These are phyloP conservation scores for Branchipolynoe longqiensis DNA, from an alignment of 2,888 invertebrate genomes.

Conservation along the genomic window DNA sequence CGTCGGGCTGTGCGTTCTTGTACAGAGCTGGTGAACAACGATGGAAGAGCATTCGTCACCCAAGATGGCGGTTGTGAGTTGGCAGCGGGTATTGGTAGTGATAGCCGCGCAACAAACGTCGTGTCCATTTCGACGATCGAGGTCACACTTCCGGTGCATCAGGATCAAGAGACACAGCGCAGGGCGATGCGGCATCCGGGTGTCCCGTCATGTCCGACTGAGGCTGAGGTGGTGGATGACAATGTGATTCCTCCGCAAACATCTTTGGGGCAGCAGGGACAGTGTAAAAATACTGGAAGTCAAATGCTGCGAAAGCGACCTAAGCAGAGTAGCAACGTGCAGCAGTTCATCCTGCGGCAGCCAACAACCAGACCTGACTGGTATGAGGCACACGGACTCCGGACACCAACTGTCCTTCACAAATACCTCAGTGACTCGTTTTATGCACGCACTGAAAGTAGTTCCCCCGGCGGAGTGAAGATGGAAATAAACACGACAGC, in stretches of 20 bases:
- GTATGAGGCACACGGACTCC: conserved; percentile 29
- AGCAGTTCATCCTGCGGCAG: conserved; percentile 46
- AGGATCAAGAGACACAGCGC: background rate
- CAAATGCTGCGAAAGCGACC: background rate
- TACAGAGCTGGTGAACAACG: background rate
- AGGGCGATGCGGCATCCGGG: background rate
- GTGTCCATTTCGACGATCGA: conserved; percentile 38
- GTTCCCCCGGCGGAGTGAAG: background rate
- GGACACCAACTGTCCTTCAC: conserved; percentile 8
- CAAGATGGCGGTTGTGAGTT: background rate
- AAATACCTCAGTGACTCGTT: conserved; percentile 35
- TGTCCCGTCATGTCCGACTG: too few species aligned
- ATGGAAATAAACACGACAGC: conserved; percentile 22
- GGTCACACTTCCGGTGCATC: conserved; percentile 26
- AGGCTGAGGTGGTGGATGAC: background rate
- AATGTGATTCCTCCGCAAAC: background rate
- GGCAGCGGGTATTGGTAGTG: background rate
- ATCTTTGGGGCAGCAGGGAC: background rate
- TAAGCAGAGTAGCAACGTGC: background rate
- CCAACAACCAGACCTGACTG: conserved; percentile 27
- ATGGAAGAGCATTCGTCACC: background rate
- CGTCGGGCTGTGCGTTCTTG: background rate
- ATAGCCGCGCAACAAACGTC: conserved; percentile 21
- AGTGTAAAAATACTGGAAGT: background rate
- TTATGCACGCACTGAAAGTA: background rate